Conservation (phyloP, 2,797 vertebrate genomes). For the Sandelia bainsii region DNA sequence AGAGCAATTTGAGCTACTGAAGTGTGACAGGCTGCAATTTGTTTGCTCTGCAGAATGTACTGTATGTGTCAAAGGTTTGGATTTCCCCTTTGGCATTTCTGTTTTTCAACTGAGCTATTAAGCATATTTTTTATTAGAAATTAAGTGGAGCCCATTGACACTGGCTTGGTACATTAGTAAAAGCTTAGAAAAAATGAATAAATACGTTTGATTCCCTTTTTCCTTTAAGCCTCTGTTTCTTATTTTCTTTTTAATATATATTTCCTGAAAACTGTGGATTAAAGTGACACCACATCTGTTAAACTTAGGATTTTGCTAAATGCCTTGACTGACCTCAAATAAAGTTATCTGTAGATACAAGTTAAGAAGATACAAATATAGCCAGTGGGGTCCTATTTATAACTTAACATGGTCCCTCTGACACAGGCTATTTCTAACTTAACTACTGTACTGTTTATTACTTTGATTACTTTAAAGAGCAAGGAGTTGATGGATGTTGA, state of each 20-base stretch:
- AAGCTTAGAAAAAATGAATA: not conserved
- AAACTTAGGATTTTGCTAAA: conserved; percentile 10
- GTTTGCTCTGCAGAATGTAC: not conserved
- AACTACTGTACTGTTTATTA: conserved; percentile 51
- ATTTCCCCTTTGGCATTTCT: not conserved
- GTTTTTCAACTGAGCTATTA: too few species aligned
- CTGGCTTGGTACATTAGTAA: not conserved
- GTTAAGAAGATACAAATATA: conserved; percentile 29
- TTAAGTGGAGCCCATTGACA: not conserved
- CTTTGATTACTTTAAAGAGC: conserved; percentile 60
- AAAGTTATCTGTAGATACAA: conserved; percentile 48
- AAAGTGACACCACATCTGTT: conserved; percentile 21
- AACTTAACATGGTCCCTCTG: conserved; percentile 39
- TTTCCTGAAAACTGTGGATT: conserved; percentile 23
- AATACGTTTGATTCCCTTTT: not conserved
- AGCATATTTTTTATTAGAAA: not conserved
- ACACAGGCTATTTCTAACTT: conserved; percentile 56
- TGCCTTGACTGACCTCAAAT: conserved; percentile 46
- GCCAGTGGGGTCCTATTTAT: conserved; percentile 59
- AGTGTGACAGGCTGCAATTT: not conserved
- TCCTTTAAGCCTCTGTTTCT: not conserved
- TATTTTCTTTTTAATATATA: not conserved
- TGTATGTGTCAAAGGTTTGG: not conserved
- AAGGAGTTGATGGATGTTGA: conserved; percentile 46
- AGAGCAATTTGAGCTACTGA: conserved; percentile 5